Percentiles rank a stretch among this genome's conserved stretches.
phyloP scores from a whole-genome alignment of 1,140 invertebrate genomes.

The Zaprionus gabonicus region DNA sequence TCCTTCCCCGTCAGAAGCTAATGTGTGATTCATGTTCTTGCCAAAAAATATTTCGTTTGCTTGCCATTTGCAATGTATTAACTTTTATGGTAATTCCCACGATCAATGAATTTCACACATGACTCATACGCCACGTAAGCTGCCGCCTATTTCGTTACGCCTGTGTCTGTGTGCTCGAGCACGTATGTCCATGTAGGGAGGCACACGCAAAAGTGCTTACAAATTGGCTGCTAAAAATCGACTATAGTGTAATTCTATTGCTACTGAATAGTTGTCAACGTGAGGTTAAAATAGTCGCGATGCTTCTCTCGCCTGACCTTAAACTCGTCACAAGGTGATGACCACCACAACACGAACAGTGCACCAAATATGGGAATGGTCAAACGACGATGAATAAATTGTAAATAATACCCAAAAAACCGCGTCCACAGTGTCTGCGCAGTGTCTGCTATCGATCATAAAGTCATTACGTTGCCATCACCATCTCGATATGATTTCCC shows the following conservation, averaged over 20 bases:
- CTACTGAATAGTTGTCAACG: conserved; percentile 8
- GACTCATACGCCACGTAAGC: conserved; percentile 43
- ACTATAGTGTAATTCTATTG: conserved; percentile 9
- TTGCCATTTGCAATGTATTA: neutral
- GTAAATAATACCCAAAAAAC: conserved; percentile 22
- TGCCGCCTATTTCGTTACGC: conserved; percentile 2
- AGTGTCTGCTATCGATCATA: conserved; percentile 63
- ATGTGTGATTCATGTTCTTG: conserved; percentile 1
- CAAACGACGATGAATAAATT: conserved; percentile 10
- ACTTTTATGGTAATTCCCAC: conserved; percentile 45
- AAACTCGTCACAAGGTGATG: conserved; percentile 52
- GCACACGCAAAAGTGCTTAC: conserved; percentile 39
- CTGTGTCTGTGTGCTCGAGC: conserved; percentile 1
- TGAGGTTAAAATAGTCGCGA: conserved; percentile 37
- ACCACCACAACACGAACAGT: conserved; percentile 25
- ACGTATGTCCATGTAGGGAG: conserved; percentile 42
- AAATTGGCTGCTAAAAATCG: conserved; percentile 33
- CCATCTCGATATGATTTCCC: conserved; percentile 62
- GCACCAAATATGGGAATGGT: conserved; percentile 55
- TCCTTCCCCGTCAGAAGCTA: neutral
- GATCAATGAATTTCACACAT: conserved; percentile 24
- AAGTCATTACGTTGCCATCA: neutral
- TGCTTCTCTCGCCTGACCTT: conserved; percentile 41
- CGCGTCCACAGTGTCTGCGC: conserved; percentile 43
- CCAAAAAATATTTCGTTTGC: neutral